Evolutionary conservation across 1,140 invertebrate genomes (phyloP).

Genomic region (Ladona fulva): DNA sequence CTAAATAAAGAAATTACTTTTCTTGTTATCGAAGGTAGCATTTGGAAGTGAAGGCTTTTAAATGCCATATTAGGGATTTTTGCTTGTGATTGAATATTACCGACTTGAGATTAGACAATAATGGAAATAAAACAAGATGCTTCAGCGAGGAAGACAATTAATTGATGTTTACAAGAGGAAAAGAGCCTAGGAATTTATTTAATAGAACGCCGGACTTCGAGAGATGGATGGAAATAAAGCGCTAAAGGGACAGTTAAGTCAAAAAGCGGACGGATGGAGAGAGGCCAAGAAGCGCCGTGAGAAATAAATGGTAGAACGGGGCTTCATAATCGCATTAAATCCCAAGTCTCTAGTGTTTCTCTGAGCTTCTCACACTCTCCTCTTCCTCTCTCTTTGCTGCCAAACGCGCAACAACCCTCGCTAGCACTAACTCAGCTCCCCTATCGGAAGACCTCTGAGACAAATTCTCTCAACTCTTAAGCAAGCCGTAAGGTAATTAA

Average conservation of each 20-base stretch:
- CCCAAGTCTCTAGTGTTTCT: not conserved
- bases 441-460: not conserved
- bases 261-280: not conserved
- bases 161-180: too few relatives aligned
- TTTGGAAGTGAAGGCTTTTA: too few relatives aligned
- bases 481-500: not conserved
- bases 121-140: too few relatives aligned
- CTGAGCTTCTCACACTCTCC: not conserved
- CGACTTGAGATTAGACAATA: too few relatives aligned
- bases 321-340: slow-evolving; percentile 10
- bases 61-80: too few relatives aligned
- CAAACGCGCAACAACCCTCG: not conserved
- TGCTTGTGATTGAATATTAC: too few relatives aligned
- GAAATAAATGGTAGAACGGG: not conserved
- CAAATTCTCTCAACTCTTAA: not conserved
- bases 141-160: too few relatives aligned
- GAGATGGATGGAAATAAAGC: not conserved
- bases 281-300: not conserved
- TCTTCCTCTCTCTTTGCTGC: not conserved
- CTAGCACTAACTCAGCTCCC: not conserved
- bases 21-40: too few relatives aligned
- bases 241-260: not conserved
- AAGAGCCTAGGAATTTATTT: too few relatives aligned
- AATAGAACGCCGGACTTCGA: too few relatives aligned
- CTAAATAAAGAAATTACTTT: too few relatives aligned